These are phyloP conservation scores for Thysanoteuthis rhombus DNA, from an alignment of 2,888 invertebrate genomes.

Conservation along the genomic window DNA sequence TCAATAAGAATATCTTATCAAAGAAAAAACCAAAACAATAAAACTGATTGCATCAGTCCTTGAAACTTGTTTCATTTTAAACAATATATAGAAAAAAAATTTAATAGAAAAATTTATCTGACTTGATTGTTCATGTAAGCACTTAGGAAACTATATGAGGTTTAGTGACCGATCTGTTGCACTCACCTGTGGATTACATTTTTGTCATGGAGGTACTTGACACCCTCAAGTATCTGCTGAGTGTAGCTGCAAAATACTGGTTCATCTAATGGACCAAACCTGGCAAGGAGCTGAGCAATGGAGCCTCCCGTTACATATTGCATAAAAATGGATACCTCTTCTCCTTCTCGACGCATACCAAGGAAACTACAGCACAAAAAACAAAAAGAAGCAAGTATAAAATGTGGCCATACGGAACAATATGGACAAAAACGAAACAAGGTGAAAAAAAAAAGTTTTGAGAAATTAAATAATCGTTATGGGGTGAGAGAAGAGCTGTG, in stretches of 20 bases:
- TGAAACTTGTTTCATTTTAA: no score
- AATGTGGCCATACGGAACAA: background rate
- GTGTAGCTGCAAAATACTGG: constrained; percentile 66
- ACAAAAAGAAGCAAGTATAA: background rate
- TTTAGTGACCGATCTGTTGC: background rate
- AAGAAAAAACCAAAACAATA: no score
- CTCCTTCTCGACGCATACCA: constrained; percentile 67
- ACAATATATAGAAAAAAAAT: no score
- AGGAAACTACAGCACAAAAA: constrained; percentile 58
- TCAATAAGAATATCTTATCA: no score
- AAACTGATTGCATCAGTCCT: no score
- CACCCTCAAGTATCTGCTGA: constrained; percentile 67
- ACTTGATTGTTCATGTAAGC: background rate
- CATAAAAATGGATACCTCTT: constrained; percentile 67
- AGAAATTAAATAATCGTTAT: no score
- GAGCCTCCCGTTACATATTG: constrained; percentile 69
- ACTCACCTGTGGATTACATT: constrained; percentile 67
- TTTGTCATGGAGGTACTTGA: constrained; percentile 66
- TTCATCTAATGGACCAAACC: constrained; percentile 68
- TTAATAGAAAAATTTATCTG: no score
- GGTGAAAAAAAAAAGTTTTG: no score
- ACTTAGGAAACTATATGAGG: background rate
- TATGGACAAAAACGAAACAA: no score
- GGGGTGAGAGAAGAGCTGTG: no score
- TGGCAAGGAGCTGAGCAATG: constrained; percentile 63